Evolutionary conservation across 2,797 vertebrate genomes (phyloP), one percentile per base, ranked within the genome.

Genomic region (Enteromius fasciolatus): DNA sequence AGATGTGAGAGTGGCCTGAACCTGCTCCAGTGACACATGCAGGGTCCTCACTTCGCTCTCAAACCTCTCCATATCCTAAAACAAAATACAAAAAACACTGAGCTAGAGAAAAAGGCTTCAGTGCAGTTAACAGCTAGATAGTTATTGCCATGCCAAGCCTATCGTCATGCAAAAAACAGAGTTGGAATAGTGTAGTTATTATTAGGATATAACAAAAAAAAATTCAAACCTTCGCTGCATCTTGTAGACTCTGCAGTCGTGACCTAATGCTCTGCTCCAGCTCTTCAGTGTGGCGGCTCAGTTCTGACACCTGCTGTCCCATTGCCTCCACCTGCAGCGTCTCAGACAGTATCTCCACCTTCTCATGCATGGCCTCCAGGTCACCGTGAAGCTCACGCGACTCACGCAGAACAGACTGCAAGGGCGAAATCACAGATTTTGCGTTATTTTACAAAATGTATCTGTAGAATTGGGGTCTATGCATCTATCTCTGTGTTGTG

Each of bases 21-120:
- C 96, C 93, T 98, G 96, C 85, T 98, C 97, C 85, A 99, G 91
- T 83, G 96, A 94, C 83, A 90, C 89, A 86, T 98, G 97, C 25
- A 99, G 93, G 80, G 86, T 93, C 93, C 96, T 97, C 41, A 98
- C 92, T 85, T 98, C 96, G 0, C 89, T 90, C 94, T 99, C 97
- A 91, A 99, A 96, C 87, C 92, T 96, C 86, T 95, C 92, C 96
- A 99, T 96, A 88, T 99, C 98, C 98, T 99, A 54, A 5, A 82
- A 50, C 4, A 78, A 10, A 81, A 74, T 64, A 14, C 31, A 59
- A 23, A 67, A 44, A n/a, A 28, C 17, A 75, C 10, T 76, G 33
- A 77, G 20, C 66, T 64, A 64, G 28, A 64, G 15, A 18, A 64
- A 9, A 64, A 33, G 15, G 9, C 7, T 64, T 18, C 61, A 33